Conservation (phyloP, 2,888 invertebrate genomes). For the Cloeon dipterum region DNA sequence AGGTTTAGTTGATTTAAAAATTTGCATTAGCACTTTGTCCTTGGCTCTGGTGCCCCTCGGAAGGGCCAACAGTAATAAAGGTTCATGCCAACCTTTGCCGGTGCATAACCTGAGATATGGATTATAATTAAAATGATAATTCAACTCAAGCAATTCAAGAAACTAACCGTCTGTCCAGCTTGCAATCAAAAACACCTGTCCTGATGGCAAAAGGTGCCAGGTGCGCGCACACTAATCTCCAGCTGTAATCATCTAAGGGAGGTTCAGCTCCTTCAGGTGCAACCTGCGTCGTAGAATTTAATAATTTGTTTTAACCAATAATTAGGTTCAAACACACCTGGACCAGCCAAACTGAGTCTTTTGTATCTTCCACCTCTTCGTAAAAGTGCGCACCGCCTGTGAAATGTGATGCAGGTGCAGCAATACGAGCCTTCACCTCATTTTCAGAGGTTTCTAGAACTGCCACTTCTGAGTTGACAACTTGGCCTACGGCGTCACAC, state of each 20-base stretch:
- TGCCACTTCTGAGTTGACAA: not conserved
- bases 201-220: slow-evolving; percentile 22
- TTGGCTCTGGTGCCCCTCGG: slow-evolving; percentile 21
- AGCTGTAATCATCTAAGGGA: slow-evolving; percentile 15
- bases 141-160: not conserved
- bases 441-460: not conserved
- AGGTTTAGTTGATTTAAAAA: slow-evolving; percentile 14
- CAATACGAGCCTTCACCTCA: not conserved
- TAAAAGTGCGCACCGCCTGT: slow-evolving; percentile 12
- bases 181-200: slow-evolving; percentile 23
- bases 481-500: not conserved
- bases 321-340: slow-evolving; percentile 15
- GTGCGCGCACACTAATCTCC: slow-evolving; percentile 18
- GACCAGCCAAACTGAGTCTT: slow-evolving; percentile 27
- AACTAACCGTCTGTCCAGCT: slow-evolving; percentile 18
- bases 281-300: not conserved
- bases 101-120: slow-evolving; percentile 17
- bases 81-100: slow-evolving; percentile 20
- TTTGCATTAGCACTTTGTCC: slow-evolving; percentile 19
- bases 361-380: slow-evolving; percentile 24
- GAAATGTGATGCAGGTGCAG: slow-evolving; percentile 10
- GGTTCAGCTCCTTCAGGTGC: slow-evolving; percentile 8
- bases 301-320: not conserved
- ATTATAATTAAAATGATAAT: slow-evolving; percentile 1
- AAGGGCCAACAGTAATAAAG: slow-evolving; percentile 21